Base-by-base conservation (phyloP, 2,888 invertebrate genomes). In the Drosophila mimica region DNA sequence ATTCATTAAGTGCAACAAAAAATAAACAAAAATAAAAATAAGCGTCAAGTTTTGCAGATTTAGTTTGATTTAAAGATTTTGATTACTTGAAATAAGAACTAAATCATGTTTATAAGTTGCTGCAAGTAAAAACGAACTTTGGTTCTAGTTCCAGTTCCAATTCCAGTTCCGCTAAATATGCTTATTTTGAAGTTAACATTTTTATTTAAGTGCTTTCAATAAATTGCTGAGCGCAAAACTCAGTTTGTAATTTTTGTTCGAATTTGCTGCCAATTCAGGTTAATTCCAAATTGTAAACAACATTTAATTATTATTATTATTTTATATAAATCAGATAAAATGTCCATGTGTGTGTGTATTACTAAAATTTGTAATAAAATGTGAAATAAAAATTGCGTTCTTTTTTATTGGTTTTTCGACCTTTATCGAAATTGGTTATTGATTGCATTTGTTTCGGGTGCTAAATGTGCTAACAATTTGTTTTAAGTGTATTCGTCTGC, bases 121-220 rank as follows among this genome's bases (percentile, higher is more conserved):
- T 34, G 0, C 13, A 11, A 13, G 4, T 11, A 0, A 34, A 0
- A 34, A 13, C 13, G 4, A 34, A 34, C 13, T 4, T 8, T 8
- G 17, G 13, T 20, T 7, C 13, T 20, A 46, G 43, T 49, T 36
- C 17, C 49, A 38, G 33, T 49, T 38, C 64, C 46, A 58, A 36
- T 20, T 25, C 25, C 52, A 38, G 28, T 64, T 20, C 25, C 25
- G 25, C 25, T 25, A 25, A 25, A 25, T 25, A 25, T 25, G 25
- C 25, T 25, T 25, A 25, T 25, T 25, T 25, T 25, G 1, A 25
- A 25, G 25, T 25, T 25, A 25, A 25, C 25, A 25, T 25, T 25
- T 15, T 66, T n/a, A n/a, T n/a, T 31, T 17, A 67, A 54, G 53
- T 65, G 65, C 9, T 33, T 15, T 48, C 34, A 25, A 57, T 40